Conservation (phyloP, 2,113 vertebrate genomes). For the Saccopteryx leptura region DNA sequence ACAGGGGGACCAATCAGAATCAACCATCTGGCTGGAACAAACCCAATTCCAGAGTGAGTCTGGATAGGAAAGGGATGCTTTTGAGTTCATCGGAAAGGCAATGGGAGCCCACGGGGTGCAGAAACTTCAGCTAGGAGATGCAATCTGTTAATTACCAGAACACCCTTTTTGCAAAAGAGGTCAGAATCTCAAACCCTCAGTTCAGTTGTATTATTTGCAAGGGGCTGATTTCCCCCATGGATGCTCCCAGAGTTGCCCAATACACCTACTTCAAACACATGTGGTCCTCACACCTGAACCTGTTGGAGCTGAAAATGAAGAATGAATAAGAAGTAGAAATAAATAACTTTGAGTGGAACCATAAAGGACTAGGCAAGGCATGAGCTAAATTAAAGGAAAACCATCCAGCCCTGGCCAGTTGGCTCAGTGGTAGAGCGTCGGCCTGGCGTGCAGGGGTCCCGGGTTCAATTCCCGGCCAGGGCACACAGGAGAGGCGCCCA, state of each 20-base stretch:
- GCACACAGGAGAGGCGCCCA: no score
- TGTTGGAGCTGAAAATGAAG: slow-evolving; percentile 37
- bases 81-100: slow-evolving; percentile 53
- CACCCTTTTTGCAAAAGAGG: neutral
- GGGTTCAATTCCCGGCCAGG: no score
- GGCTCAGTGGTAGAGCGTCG: no score
- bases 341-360: neutral
- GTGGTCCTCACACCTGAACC: slow-evolving; percentile 37
- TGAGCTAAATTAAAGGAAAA: neutral
- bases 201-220: slow-evolving; percentile 37
- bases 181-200: slow-evolving; percentile 40
- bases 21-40: slow-evolving; percentile 4
- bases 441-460: no score
- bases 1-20: neutral
- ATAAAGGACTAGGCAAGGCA: neutral
- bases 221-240: slow-evolving; percentile 58
- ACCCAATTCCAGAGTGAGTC: slow-evolving; percentile 26
- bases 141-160: slow-evolving; percentile 62
- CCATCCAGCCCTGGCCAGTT: no score
- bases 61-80: slow-evolving; percentile 1
- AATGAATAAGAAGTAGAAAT: slow-evolving; percentile 28
- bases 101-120: neutral
- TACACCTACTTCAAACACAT: slow-evolving; percentile 57
- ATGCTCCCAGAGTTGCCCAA: slow-evolving; percentile 43
- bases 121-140: slow-evolving; percentile 6